Base-by-base conservation (phyloP, 2,113 vertebrate species). In the Pterocles orientalis region DNA sequence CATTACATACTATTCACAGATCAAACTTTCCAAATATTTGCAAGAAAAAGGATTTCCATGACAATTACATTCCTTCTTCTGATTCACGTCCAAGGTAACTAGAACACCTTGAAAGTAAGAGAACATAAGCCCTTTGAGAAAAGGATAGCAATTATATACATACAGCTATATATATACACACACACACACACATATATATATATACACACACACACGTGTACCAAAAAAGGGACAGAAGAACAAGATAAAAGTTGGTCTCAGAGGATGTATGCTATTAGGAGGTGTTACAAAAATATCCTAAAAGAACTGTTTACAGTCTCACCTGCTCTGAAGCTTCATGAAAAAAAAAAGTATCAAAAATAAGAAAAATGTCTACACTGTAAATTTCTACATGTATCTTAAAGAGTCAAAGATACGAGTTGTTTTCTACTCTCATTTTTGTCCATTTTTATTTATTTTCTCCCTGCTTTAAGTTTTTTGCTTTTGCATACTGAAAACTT, bases 251-350 rank as follows among this genome's bases (percentile, higher is more conserved):
- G 33, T 15, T 83, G 21, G 51, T 86, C 72, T 70, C 58, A 62
- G 47, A 77, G 56, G 47, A 70, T 4, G 2, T 11, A 54, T 28
- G n/a, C 26, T 86, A 83, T 75, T 51, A 83, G 17, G 92, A 88
- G 18, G 25, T 86, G 41, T 78, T 47, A 91, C 14, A 94, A 73
- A 94, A 88, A 86, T 81, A 92, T 26, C 47, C 41, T 65, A 66
- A 45, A 62, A 82, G 7, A 91, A 51, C 39, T 75, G 41, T 77
- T 92, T 93, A 88, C 14, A 77, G 62, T 62, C 78, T 75, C 17
- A 48, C 15, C 28, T 73, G 26, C 41, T 75, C 36, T 20, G 25
- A 70, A 92, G 50, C 21, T 48, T 5, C 41, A 61, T 10, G 3
- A 24, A 83, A 83, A 86, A 65, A 89, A 66, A 54, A 19, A 57